Percentiles rank a stretch among this genome's conserved stretches.
Evolutionary conservation across 2,888 invertebrate species (phyloP).

Genomic region (Netelia inedita): DNA sequence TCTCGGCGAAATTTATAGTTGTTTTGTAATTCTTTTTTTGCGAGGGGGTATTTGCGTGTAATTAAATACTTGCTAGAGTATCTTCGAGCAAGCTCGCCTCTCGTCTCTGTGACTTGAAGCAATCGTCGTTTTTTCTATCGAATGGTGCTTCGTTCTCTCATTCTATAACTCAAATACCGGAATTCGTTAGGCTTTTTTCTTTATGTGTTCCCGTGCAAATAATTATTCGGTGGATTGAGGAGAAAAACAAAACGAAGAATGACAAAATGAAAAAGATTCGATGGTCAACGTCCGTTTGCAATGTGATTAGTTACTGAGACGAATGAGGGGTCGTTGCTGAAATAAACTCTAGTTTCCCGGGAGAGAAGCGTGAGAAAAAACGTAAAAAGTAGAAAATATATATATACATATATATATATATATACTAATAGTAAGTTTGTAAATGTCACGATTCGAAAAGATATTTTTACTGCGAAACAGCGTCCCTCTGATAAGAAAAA

Average conservation of each 20-base stretch:
- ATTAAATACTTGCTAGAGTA: background rate
- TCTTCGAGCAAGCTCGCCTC: background rate
- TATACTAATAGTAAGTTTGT: slow-evolving; percentile 65
- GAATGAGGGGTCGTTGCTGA: slow-evolving; percentile 12
- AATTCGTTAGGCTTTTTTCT: slow-evolving; percentile 26
- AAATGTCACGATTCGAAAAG: slow-evolving; percentile 68
- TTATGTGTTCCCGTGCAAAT: slow-evolving; percentile 49
- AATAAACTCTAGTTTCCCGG: slow-evolving; percentile 24
- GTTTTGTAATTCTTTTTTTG: no score
- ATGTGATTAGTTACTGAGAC: slow-evolving; percentile 33
- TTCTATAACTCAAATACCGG: background rate
- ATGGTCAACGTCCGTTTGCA: slow-evolving; percentile 32
- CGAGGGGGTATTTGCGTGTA: background rate
- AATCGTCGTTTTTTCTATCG: slow-evolving; percentile 33
- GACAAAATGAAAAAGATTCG: slow-evolving; percentile 4
- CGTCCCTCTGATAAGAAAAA: slow-evolving; percentile 43
- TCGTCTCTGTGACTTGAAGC: slow-evolving; percentile 1
- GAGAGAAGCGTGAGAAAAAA: slow-evolving; percentile 25
- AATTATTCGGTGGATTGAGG: slow-evolving; percentile 14
- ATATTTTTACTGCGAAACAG: slow-evolving; percentile 70
- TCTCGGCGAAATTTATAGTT: background rate
- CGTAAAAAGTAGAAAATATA: slow-evolving; percentile 53
- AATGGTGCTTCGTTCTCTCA: slow-evolving; percentile 58
- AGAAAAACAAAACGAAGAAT: slow-evolving; percentile 10
- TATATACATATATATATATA: slow-evolving; percentile 31